Evolutionary conservation across 2,888 invertebrate genomes (phyloP).

Genomic region (Eupithecia exiguata): DNA sequence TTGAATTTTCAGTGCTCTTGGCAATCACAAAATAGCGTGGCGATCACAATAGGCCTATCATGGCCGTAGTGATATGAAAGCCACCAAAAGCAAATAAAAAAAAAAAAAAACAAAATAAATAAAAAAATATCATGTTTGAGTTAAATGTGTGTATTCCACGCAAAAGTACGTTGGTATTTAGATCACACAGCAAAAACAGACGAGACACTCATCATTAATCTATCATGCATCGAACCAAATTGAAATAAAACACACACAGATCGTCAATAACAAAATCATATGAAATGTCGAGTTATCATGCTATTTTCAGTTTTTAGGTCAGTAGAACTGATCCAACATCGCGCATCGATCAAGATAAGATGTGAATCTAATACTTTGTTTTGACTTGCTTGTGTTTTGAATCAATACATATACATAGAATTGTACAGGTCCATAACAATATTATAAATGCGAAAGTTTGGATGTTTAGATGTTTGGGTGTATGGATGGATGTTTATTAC

Average conservation of each 20-base stretch:
- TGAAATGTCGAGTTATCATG: background rate
- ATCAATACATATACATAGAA: background rate
- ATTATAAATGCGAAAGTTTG: too few species aligned
- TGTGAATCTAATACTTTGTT: conserved; percentile 3
- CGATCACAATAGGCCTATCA: too few species aligned
- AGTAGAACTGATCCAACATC: background rate
- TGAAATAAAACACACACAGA: background rate
- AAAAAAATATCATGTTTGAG: too few species aligned
- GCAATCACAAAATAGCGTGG: too few species aligned
- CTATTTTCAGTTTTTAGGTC: conserved; percentile 7
- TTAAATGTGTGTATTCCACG: background rate
- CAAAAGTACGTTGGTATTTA: background rate
- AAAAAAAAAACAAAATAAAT: too few species aligned
- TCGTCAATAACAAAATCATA: background rate
- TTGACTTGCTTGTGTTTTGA: background rate
- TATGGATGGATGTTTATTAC: too few species aligned
- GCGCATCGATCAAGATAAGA: conserved; percentile 7
- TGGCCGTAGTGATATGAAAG: too few species aligned
- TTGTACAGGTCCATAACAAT: background rate
- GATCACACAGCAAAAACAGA: background rate
- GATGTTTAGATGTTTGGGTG: too few species aligned
- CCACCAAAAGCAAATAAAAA: too few species aligned
- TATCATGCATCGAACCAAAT: background rate
- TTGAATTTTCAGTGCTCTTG: background rate
- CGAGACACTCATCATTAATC: background rate